A percentile compares a stretch with the other conserved stretches of the same genome.
phyloP scores from a whole-genome alignment of 2,113 vertebrate species.

The Chloebia gouldiae region DNA sequence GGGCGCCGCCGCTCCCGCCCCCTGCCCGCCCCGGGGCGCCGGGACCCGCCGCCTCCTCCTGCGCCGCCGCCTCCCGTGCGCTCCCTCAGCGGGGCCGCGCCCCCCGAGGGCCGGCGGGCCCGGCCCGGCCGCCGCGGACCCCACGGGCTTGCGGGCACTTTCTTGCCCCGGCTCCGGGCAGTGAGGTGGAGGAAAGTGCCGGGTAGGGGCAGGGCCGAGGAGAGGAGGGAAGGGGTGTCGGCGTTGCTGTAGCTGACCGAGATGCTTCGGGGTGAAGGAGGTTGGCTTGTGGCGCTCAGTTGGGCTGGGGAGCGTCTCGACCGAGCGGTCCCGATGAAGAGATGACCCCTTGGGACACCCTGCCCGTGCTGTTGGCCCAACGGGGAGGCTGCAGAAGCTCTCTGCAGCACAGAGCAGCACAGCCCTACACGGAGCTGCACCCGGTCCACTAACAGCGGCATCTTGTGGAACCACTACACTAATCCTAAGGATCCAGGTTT shows the following conservation, averaged over 20 bases:
- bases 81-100: no score
- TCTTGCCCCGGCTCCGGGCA: accelerated
- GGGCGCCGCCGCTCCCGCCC: no score
- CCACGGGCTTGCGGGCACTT: accelerated
- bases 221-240: not conserved
- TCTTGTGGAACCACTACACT: accelerated
- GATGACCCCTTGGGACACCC: not conserved
- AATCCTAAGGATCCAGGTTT: not conserved
- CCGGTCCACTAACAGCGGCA: accelerated
- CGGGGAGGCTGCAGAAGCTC: not conserved
- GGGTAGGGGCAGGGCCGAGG: not conserved
- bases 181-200: not conserved
- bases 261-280: not conserved
- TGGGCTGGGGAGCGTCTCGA: not conserved
- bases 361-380: not conserved
- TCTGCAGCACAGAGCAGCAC: not conserved
- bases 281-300: accelerated
- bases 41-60: not conserved
- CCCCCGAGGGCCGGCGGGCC: not conserved
- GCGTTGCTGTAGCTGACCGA: not conserved
- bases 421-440: accelerated
- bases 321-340: not conserved
- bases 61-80: not conserved
- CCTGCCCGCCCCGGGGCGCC: conserved; percentile 27
- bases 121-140: accelerated